Evolutionary conservation across 2,797 vertebrate genomes (phyloP), one percentile per base, ranked within the genome.

Genomic region (Propithecus deckenii): DNA sequence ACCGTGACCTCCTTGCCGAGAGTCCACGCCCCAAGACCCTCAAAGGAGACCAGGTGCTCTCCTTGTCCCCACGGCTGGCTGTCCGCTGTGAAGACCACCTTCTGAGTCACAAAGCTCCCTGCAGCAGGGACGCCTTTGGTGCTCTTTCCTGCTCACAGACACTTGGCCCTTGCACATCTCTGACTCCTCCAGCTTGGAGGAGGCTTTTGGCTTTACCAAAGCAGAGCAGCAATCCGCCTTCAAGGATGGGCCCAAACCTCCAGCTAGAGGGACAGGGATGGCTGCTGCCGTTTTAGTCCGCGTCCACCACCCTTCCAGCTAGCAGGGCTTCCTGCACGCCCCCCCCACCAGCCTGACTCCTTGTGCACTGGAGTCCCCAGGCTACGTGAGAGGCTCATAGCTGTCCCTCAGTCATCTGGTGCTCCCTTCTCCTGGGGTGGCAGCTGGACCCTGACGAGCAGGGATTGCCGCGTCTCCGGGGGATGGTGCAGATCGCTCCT

Each of bases 221-320:
- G 22, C 32, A 0, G 20, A 72, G 55, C 2, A 32, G 63, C 63
- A 8, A 52, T 61, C 65, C 72, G 52, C 71, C 43, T 88, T 72
- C 43, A 14, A 38, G 28, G 43, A 35, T 0, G 22, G 80, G 18
- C 14, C 43, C 9, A 20, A 14, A 55, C n/a, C 9, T 38, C 9
- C 13, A 23, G 38, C 30, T 15, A 12, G 69, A 46, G 57, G 25
- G 32, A 46, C 6, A 13, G 59, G 38, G 18, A 7, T n/a, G 17
- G 52, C 13, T 67, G 25, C 59, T 0, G 0, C 50, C 48, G 38
- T 22, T 25, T 46, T 3, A 6, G 43, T 1, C 3, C 8, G 48
- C 0, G 0, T 18, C 50, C 4, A 41, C 46, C 32, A 14, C 38
- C 41, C 69, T 81, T n/a, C 30, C 14, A 1, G 4, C 5, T 11